These are phyloP conservation scores for Diphyllodes magnificus DNA, from an alignment of 2,113 vertebrate species.

Conservation along the genomic window DNA sequence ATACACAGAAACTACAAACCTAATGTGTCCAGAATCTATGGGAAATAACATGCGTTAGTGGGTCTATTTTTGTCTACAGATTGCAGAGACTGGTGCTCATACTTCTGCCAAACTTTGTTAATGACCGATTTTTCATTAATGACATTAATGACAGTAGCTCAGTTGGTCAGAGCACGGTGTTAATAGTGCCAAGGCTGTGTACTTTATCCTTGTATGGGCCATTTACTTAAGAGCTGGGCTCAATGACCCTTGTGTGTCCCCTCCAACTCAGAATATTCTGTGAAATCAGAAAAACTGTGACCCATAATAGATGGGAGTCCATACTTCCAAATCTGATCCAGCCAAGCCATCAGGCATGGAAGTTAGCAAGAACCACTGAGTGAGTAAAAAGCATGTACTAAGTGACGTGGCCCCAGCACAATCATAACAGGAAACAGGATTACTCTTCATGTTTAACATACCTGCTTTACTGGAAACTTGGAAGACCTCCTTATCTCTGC, in stretches of 20 bases:
- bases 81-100: background rate
- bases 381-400: background rate
- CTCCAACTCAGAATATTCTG: background rate
- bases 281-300: background rate
- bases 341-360: background rate
- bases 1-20: background rate
- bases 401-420: background rate
- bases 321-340: background rate
- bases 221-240: background rate
- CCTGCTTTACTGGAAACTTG: background rate
- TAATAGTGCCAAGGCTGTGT: background rate
- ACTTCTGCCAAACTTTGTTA: background rate
- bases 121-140: background rate
- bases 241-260: background rate
- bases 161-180: background rate
- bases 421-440: background rate
- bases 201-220: background rate
- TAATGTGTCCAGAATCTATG: background rate
- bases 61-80: background rate
- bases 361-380: background rate
- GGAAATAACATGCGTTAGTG: background rate
- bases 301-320: background rate
- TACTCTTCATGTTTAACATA: background rate
- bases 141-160: background rate
- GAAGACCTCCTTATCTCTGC: background rate